Evolutionary conservation across 2,888 invertebrate genomes (phyloP).

Genomic region (Agrotis segetum): DNA sequence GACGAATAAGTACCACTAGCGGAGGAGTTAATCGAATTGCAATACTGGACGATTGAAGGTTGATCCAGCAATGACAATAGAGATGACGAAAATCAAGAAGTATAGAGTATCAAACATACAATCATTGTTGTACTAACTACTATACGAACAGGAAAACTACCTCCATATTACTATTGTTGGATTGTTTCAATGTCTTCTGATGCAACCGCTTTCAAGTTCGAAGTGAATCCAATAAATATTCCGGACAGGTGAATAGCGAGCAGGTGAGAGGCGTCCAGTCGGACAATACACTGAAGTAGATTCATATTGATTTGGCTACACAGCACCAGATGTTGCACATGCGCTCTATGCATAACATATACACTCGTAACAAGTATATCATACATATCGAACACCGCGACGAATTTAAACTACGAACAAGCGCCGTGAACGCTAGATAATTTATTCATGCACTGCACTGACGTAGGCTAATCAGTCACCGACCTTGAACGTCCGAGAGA

Average conservation of each 20-base stretch:
- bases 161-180: conserved; percentile 29
- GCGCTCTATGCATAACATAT: conserved; percentile 42
- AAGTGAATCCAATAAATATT: conserved; percentile 47
- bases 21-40: conserved; percentile 51
- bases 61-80: background rate
- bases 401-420: conserved; percentile 40
- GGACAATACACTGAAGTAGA: conserved; percentile 19
- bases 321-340: conserved; percentile 46
- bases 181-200: conserved; percentile 46
- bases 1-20: conserved; percentile 45
- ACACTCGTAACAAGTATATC: conserved; percentile 19
- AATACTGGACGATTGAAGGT: conserved; percentile 34
- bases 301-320: conserved; percentile 40
- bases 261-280: conserved; percentile 11
- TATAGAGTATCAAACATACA: conserved; percentile 7
- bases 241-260: conserved; percentile 23
- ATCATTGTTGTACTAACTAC: conserved; percentile 19
- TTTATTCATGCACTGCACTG: conserved; percentile 55
- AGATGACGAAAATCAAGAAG: conserved; percentile 4
- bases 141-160: conserved; percentile 56
- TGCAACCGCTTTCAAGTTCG: conserved; percentile 46
- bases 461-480: conserved; percentile 62
- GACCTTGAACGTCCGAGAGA: conserved; percentile 75
- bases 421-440: conserved; percentile 42
- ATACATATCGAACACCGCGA: conserved; percentile 8